These are phyloP conservation scores for Dryomyza anilis DNA, from an alignment of 2,888 invertebrate species.

Conservation along the genomic window DNA sequence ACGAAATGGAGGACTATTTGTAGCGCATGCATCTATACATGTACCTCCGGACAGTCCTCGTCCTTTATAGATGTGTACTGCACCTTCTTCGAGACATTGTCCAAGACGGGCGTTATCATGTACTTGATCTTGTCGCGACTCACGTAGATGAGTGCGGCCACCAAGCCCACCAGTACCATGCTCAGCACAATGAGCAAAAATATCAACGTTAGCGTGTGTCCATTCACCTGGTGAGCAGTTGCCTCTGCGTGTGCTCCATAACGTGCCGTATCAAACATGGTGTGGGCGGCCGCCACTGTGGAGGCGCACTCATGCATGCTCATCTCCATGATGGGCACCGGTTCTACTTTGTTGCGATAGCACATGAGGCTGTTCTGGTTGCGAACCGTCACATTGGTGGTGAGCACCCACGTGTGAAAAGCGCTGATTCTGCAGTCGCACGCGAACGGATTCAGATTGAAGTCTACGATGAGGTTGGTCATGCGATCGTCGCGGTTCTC, in stretches of 20 bases:
- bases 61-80: slow-evolving; percentile 75
- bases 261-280: slow-evolving; percentile 49
- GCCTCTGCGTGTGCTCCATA: slow-evolving; percentile 37
- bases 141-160: slow-evolving; percentile 67
- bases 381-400: slow-evolving; percentile 67
- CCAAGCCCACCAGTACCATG: slow-evolving; percentile 64
- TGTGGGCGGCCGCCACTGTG: slow-evolving; percentile 51
- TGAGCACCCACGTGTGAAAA: slow-evolving; percentile 69
- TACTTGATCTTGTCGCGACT: slow-evolving; percentile 67
- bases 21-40: slow-evolving; percentile 47
- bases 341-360: slow-evolving; percentile 49
- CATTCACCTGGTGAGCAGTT: slow-evolving; percentile 44
- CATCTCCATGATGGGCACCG: slow-evolving; percentile 50
- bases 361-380: slow-evolving; percentile 67
- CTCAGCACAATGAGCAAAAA: slow-evolving; percentile 65
- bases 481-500: slow-evolving; percentile 59
- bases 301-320: slow-evolving; percentile 52
- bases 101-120: slow-evolving; percentile 68
- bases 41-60: slow-evolving; percentile 63
- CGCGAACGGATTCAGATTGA: slow-evolving; percentile 71
- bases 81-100: slow-evolving; percentile 71
- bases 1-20: neutral
- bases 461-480: slow-evolving; percentile 66
- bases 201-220: slow-evolving; percentile 58
- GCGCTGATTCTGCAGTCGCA: slow-evolving; percentile 70